Evolutionary conservation across 1,140 invertebrate species (phyloP).

Genomic region (Andrena cerasifolii): DNA sequence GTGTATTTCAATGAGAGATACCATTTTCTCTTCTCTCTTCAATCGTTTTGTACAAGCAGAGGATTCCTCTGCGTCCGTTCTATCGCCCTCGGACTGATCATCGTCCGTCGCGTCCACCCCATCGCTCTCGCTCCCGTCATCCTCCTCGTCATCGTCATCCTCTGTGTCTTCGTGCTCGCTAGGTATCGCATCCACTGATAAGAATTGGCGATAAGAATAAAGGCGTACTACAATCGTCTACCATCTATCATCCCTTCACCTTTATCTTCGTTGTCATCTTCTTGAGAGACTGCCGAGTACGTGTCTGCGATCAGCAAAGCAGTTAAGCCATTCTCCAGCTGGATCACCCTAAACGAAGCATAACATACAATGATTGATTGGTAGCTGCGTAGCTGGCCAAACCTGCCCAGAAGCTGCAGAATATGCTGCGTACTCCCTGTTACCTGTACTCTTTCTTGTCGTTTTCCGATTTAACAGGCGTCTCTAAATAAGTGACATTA

Average conservation of each 20-base stretch:
- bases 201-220: not conserved
- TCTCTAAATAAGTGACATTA: conserved; percentile 68
- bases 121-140: conserved; percentile 63
- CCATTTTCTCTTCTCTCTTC: conserved; percentile 78
- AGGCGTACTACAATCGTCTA: no score
- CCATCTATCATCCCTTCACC: conserved; percentile 2
- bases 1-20: conserved; percentile 31
- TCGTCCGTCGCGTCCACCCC: conserved; percentile 56
- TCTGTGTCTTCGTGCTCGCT: conserved; percentile 74
- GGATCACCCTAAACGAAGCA: conserved; percentile 83
- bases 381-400: no score
- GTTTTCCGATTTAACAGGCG: conserved; percentile 83
- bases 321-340: conserved; percentile 86
- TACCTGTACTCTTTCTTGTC: conserved; percentile 85
- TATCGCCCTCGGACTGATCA: conserved; percentile 48
- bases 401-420: no score
- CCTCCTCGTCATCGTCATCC: conserved; percentile 59
- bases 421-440: no score
- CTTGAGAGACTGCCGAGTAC: conserved; percentile 33
- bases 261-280: conserved; percentile 38
- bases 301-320: conserved; percentile 87
- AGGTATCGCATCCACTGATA: conserved; percentile 52
- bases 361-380: no score
- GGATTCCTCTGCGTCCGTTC: conserved; percentile 61
- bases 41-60: conserved; percentile 39